Percentiles rank a stretch among this genome's conserved stretches.
Conservation (phyloP, 37 sponge, comb jelly and placozoan species). For the Amphimedon queenslandica region DNA sequence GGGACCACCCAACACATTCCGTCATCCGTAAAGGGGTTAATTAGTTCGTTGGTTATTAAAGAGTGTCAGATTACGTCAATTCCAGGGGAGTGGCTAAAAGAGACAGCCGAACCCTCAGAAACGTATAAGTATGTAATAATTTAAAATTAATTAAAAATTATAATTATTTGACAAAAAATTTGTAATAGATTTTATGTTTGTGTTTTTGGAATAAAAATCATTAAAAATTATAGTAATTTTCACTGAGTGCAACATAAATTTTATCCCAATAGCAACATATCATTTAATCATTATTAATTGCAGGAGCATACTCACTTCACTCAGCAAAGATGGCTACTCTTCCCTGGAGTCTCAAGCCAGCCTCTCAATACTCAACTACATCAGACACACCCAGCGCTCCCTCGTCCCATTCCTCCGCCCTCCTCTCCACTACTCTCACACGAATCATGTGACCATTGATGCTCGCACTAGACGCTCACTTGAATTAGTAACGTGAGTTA, state of each 20-base stretch:
- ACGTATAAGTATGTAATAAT: not conserved
- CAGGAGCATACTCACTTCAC: too few species aligned
- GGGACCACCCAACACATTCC: not conserved
- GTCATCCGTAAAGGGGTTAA: constrained; percentile 16
- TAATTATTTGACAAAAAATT: too few species aligned
- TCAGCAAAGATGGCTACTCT: too few species aligned
- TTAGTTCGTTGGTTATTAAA: constrained; percentile 28
- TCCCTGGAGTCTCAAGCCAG: too few species aligned
- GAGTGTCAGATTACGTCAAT: constrained; percentile 63
- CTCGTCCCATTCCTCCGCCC: constrained; percentile 28
- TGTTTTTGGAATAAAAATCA: too few species aligned
- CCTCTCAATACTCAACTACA: constrained; percentile 42
- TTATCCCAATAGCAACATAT: too few species aligned
- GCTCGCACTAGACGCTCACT: constrained; percentile 70
- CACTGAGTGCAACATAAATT: too few species aligned
- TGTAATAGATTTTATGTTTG: too few species aligned
- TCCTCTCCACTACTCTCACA: constrained; percentile 32
- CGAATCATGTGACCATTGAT: constrained; percentile 76
- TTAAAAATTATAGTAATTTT: too few species aligned
- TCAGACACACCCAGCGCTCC: constrained; percentile 54
- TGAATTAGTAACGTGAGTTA: constrained; percentile 54
- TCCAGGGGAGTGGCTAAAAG: constrained; percentile 35
- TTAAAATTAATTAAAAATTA: too few species aligned
- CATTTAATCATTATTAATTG: too few species aligned
- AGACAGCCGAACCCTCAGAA: not conserved